Evolutionary conservation across 2,888 invertebrate species (phyloP), one percentile per base, ranked within the genome.

Genomic region (Pyrrhia umbra): DNA sequence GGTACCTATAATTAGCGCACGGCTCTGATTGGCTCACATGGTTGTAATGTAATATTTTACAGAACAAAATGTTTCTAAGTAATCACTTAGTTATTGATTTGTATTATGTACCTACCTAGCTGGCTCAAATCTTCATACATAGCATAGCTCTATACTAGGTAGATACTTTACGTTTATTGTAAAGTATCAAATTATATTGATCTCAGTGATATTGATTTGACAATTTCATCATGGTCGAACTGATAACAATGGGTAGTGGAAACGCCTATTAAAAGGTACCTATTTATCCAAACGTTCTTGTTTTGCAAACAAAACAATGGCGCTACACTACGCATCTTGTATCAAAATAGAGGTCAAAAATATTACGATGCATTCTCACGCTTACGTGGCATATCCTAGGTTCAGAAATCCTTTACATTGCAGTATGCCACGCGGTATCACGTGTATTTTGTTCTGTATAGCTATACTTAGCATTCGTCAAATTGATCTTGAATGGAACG

Each of bases 361-460:
- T 21, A 21, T 21, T 15, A 25, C n/a, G 21, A 4, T 37, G 30
- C 23, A 10, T 2, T 25, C 21, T 42, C 39, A 13, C 30, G 30
- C 10, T 27, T 47, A 59, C 69, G 59, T 66, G 74, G 54, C 69
- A 45, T 0, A 10, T 25, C 37, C 27, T 27, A 46, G 1, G 16
- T 23, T 27, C 10, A 21, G 18, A 13, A 15, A 64, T 37, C 21
- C 43, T 45, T 57, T 34, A n/a, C 13, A 34, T 57, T 34, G 34
- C 13, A 34, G 34, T n/a, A 5, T 45, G 73, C 68, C 73, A 73
- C 69, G 73, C 66, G 69, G 52, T 16, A 18, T 74, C 68, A 61
- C 68, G 73, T 72, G 68, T 37, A 18, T 34, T n/a, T 1, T 1
- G 20, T n/a, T 30, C 5, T 6, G 18, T 0, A 20, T 20, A 18